Base-by-base conservation (phyloP, 2,888 invertebrate species). In the Rapana venosa region DNA sequence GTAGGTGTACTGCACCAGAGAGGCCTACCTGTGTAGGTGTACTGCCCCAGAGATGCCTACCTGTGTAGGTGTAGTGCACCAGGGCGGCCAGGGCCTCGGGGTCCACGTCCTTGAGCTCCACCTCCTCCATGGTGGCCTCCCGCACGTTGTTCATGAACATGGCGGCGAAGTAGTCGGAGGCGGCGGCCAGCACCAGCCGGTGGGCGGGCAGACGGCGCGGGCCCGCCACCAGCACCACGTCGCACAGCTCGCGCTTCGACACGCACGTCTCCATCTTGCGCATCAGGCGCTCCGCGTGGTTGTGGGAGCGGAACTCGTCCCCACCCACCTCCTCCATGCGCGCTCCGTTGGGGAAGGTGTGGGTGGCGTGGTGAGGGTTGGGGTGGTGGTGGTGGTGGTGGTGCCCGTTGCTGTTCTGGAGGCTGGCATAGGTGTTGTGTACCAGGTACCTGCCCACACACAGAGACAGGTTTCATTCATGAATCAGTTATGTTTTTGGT, bases 131-230 rank as follows among this genome's bases (percentile, higher is more conserved):
- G 92, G 97, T 97, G 13, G 98, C 97, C 96, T 99, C 99, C 93
- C 97, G 97, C 92, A 99, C 96, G 90, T 98, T 98, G 90, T 98
- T 98, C 56, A 98, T 98, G 96, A 99, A 99, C 99, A 99, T 99
- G 83, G 98, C 98, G 84, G 98, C 98, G 97, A 99, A 99, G 96
- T 99, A 99, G 96, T 98, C 98, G 93, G 98, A 98, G 90, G 98
- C 98, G 83, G 98, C 98, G 93, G 98, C 98, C 92, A 99, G 97
- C 88, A 99, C 98, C 92, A 99, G 97, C 95, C 98, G 98, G 96
- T 98, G 98, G 58, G 98, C 98, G 92, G 97, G 97, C 94, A 98
- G 97, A 94, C 97, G 96, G 90, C 96, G 96, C 15, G 95, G 95
- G n/a, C 97, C 98, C 91, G 98, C 98, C 93, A 98, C 97, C 47